Percentiles rank a stretch among this genome's conserved stretches.
Evolutionary conservation across 2,113 vertebrate species (phyloP).

Genomic region (Trogon surrucura): DNA sequence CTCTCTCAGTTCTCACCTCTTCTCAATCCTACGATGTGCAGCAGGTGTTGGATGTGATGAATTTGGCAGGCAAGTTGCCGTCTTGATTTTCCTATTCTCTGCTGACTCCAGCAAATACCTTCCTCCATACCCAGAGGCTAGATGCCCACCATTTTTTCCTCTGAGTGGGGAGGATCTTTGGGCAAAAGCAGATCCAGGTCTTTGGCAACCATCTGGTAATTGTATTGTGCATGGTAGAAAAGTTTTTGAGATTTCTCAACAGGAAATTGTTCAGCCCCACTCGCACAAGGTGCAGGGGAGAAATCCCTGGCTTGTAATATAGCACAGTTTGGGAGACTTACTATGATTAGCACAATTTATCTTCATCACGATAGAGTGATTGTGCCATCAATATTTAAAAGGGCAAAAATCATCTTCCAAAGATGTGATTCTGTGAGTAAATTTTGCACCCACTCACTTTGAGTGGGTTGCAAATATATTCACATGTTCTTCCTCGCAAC

Average conservation of each 20-base stretch:
- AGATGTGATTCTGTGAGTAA: constrained; percentile 20
- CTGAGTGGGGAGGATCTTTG: not conserved
- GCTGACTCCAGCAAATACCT: not conserved
- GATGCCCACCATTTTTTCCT: not conserved
- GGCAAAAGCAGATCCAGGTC: not conserved
- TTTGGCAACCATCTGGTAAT: not conserved
- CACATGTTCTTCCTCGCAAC: not conserved
- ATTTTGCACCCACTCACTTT: constrained; percentile 18
- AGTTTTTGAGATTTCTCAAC: not conserved
- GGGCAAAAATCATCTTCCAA: constrained; percentile 7
- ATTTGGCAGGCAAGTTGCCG: not conserved
- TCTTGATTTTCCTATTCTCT: not conserved
- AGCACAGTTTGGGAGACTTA: not conserved
- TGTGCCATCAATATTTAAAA: constrained; percentile 33
- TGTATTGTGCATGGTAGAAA: not conserved
- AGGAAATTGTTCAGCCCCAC: not conserved
- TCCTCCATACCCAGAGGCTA: not conserved
- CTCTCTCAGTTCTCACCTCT: not conserved
- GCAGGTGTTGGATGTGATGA: not conserved
- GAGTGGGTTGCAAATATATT: not conserved
- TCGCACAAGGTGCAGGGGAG: not conserved
- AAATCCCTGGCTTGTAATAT: not conserved
- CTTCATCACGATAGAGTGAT: not conserved
- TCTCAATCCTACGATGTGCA: not conserved
- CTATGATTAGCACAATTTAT: constrained; percentile 10